Conservation (phyloP, 1,140 invertebrate species). For the Magallana gigas region DNA sequence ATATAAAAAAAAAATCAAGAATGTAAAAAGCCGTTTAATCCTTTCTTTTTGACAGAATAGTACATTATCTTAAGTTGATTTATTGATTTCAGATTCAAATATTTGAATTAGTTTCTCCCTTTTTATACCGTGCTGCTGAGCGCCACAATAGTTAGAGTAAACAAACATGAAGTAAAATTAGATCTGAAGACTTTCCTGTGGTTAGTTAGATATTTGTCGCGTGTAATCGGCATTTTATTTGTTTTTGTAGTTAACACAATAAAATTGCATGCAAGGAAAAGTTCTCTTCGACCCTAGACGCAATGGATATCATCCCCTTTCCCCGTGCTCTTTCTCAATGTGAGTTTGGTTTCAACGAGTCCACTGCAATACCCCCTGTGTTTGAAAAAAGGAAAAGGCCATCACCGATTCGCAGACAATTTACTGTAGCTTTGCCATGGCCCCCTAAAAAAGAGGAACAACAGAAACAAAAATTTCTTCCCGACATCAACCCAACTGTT, state of each 20-base stretch:
- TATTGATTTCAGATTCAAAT: conserved; percentile 24
- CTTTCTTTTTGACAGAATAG: not conserved
- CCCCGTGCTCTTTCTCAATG: not conserved
- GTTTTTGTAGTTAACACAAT: not conserved
- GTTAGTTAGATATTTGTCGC: not conserved
- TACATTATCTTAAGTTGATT: not conserved
- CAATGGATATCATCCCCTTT: not conserved
- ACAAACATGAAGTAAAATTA: not conserved
- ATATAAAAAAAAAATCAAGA: not conserved
- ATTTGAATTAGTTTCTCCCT: not conserved
- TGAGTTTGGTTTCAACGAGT: not conserved
- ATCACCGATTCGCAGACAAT: not conserved
- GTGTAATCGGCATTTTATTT: not conserved
- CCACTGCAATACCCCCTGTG: not conserved
- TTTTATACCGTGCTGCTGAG: not conserved
- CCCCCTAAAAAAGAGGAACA: not conserved
- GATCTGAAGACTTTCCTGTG: not conserved
- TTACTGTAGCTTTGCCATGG: conserved; percentile 10
- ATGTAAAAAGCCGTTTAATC: not conserved
- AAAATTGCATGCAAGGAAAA: not conserved
- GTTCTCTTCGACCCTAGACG: not conserved
- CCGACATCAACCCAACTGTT: not conserved
- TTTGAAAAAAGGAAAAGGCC: not conserved
- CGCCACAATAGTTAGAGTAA: conserved; percentile 2
- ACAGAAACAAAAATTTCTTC: not conserved